Evolutionary conservation across 2,113 vertebrate species (phyloP), one percentile per base, ranked within the genome.

Genomic region (Cinclus cinclus): DNA sequence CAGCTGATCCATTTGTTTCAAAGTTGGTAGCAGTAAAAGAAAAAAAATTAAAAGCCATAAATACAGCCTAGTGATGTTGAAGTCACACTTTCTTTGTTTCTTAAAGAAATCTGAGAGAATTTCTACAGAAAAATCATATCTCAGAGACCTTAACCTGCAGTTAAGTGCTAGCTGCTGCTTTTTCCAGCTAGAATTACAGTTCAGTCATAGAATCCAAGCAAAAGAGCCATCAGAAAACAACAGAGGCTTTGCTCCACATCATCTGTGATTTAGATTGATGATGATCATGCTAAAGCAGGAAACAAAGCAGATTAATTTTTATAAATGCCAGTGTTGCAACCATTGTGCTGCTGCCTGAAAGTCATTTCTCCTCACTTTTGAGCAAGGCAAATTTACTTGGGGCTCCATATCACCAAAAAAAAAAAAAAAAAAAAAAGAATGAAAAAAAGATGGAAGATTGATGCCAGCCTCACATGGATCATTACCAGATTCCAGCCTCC

Each of bases 401-500:
- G 5, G 28, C 44, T 74, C 79, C 52, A 49, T 9, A 60, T 42
- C 2, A 74, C 11, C 13, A 52, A 70, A 83, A 76, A 73, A 65
- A 19, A 41, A 85, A 92, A 87, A 84, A 47, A 75, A 69, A 90
- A 60, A 70, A 84, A 73, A 70, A 11, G n/a, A 90, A 93, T 46
- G 53, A 87, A 84, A 52, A 75, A 69, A 90, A 53, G 35, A 91
- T 39, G 83, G 95, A 92, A 73, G 67, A 31, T 25, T 42, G 71
- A 94, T 94, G 65, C 58, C 81, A 92, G 2, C 62, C 93, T 90
- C 55, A 30, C 53, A 24, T 8, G 73, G 80, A 78, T 74, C 52
- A 28, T 77, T 94, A 83, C 83, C 92, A 92, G 84, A 78, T 74
- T 92, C 80, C 90, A 84, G 28, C 35, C 74, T 94, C 14, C 2